phyloP scores from a whole-genome alignment of 2,888 invertebrate genomes.

The Hypomecis atomaria region DNA sequence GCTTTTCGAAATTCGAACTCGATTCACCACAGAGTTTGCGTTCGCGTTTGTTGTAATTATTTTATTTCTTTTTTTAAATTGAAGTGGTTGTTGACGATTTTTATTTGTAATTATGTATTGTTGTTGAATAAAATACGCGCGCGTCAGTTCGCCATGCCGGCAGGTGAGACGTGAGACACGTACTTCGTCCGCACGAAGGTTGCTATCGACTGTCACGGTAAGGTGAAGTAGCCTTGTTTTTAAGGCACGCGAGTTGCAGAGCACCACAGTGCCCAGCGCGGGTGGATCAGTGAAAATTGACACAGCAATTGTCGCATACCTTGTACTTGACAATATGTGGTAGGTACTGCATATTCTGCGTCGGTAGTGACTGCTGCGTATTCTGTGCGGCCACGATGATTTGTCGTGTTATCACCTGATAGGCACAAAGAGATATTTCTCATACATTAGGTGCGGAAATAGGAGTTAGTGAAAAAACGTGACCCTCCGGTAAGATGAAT shows the following conservation, averaged over 20 bases:
- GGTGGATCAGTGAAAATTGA: constrained; percentile 61
- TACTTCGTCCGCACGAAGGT: constrained; percentile 63
- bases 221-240: constrained; percentile 69
- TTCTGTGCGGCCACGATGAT: constrained; percentile 19
- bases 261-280: constrained; percentile 30
- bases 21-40: constrained; percentile 20
- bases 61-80: constrained; percentile 10
- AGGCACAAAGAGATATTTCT: constrained; percentile 7
- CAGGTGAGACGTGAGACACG: constrained; percentile 50
- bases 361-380: not conserved
- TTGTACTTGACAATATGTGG: constrained; percentile 11
- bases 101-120: constrained; percentile 1
- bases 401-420: constrained; percentile 38
- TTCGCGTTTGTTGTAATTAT: constrained; percentile 13
- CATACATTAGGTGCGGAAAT: constrained; percentile 1
- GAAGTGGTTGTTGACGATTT: not conserved
- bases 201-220: constrained; percentile 73
- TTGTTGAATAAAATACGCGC: constrained; percentile 50
- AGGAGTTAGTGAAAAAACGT: not conserved
- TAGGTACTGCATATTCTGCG: constrained; percentile 5
- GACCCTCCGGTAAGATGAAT: no score
- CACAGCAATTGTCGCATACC: constrained; percentile 43
- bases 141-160: constrained; percentile 66
- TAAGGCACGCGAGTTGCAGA: constrained; percentile 65
- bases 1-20: constrained; percentile 26